Base-by-base conservation (phyloP, 1,140 invertebrate species). In the Tribolium madens region DNA sequence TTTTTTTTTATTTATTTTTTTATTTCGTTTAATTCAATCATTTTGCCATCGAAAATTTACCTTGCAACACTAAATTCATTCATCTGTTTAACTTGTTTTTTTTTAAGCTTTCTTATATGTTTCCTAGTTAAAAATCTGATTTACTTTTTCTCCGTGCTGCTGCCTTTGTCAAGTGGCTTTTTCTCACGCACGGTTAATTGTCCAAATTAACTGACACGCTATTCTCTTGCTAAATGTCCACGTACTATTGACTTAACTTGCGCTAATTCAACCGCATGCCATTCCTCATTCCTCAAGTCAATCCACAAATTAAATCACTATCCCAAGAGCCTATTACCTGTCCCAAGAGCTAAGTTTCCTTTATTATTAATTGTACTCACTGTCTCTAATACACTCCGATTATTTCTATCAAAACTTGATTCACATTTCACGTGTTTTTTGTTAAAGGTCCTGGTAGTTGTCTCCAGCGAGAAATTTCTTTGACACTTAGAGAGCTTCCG, bases 131-230 rank as follows among this genome's bases (percentile, higher is more conserved):
- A 72, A 72, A 72, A 72, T 31, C n/a, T 50, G 36, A 48, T 72
- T 72, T 72, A 72, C 46, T 17, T 71, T 71, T 13, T 12, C 9
- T 12, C 69, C 26, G 69, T n/a, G 52, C 14, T 57, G 18, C 14
- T 64, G 57, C 57, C 31, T 72, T 72, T 21, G 18, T 12, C 70
- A 47, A 72, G 70, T 72, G 70, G 48, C 70, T 72, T 72, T 64
- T 72, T 72, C 70, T 72, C 70, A 72, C 70, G 70, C 70, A 72
- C 70, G 21, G 15, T 72, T 72, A 72, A 72, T 72, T 72, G 70
- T 48, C 70, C 47, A 72, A 72, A 72, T 72, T 72, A 72, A 72
- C 70, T 26, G 17, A 50, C 70, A 72, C 70, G 70, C 70, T 21
- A 72, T 72, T 72, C 48, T 48, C 13, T n/a, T 72, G 21, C 15